Evolutionary conservation across 2,113 vertebrate genomes (phyloP).

Genomic region (Tamias sibiricus): DNA sequence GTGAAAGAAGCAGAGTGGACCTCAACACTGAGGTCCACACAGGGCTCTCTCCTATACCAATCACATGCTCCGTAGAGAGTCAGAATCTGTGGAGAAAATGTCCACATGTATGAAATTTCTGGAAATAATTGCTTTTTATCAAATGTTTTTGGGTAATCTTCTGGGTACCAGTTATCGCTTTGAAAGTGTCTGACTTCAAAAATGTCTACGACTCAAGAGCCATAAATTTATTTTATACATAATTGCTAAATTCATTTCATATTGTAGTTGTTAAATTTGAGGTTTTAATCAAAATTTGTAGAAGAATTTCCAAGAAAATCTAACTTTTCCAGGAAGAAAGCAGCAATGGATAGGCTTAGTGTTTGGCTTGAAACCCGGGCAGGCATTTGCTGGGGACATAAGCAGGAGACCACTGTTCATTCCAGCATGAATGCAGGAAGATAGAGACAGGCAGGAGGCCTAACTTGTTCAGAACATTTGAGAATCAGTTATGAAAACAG

Average conservation of each 20-base stretch:
- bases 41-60: background rate
- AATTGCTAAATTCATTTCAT: background rate
- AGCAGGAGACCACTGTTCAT: background rate
- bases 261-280: background rate
- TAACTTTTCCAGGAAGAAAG: background rate
- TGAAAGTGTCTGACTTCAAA: constrained; percentile 16
- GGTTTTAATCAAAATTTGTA: background rate
- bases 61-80: background rate
- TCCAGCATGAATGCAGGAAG: background rate
- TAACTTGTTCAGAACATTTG: background rate
- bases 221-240: background rate
- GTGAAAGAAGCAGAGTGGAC: background rate
- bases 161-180: background rate
- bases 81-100: background rate
- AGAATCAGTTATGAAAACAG: background rate
- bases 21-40: background rate
- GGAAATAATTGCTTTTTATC: background rate
- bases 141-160: background rate
- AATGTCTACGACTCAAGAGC: background rate
- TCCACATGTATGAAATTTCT: background rate
- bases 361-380: background rate
- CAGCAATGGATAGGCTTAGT: background rate
- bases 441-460: background rate
- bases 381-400: background rate
- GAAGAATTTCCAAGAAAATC: background rate